These are phyloP conservation scores for Theocolax elegans DNA, from an alignment of 1,140 invertebrate species.

Conservation along the genomic window DNA sequence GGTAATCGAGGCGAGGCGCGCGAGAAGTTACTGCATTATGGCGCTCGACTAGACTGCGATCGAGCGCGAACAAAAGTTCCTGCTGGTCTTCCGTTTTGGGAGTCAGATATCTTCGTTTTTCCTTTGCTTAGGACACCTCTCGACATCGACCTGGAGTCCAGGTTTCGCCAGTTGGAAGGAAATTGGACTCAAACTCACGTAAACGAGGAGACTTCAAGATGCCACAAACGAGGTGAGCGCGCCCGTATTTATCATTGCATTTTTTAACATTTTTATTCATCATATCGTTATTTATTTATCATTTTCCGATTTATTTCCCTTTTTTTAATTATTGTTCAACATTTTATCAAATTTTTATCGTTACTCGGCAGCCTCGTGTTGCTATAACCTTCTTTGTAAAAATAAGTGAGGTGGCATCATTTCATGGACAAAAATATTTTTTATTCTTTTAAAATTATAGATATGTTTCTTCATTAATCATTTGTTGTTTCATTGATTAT, in stretches of 20 bases:
- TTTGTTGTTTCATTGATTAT: no score
- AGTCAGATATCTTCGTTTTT: no score
- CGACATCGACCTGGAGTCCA: not conserved
- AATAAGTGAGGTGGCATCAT: not conserved
- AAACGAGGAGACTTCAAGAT: constrained; percentile 50
- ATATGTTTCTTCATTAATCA: no score
- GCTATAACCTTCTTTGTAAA: constrained; percentile 25
- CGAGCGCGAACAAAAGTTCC: not conserved
- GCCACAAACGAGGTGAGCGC: constrained; percentile 63
- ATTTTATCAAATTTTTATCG: not conserved
- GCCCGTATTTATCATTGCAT: not conserved
- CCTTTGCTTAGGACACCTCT: not conserved
- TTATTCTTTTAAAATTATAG: no score
- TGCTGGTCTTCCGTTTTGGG: constrained; percentile 26
- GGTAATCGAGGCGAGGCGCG: constrained; percentile 13
- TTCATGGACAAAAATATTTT: constrained; percentile 7
- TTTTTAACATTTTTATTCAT: no score
- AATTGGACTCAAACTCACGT: no score
- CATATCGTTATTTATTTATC: no score
- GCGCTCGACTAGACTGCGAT: constrained; percentile 1
- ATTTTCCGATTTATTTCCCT: no score
- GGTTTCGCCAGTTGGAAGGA: not conserved
- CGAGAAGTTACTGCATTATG: constrained; percentile 27
- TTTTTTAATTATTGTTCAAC: not conserved
- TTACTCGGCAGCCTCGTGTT: constrained; percentile 9